Percentiles rank a stretch among this genome's conserved stretches.
Evolutionary conservation across 1,140 invertebrate genomes (phyloP).

Genomic region (Drosophila kurseongensis): DNA sequence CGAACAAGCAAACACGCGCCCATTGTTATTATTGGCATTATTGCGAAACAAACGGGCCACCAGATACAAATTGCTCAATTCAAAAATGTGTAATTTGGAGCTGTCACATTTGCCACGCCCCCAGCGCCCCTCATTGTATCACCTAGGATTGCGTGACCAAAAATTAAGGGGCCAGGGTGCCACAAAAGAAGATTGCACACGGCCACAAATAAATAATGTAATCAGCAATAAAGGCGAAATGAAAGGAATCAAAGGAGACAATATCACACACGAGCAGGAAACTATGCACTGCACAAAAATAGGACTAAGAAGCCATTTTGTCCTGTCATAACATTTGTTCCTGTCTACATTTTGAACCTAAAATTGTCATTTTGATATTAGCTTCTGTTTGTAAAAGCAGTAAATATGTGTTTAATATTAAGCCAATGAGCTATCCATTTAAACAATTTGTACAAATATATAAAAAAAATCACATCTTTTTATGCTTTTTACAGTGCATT

Average conservation of each 20-base stretch:
- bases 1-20: slow-evolving; percentile 63
- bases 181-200: neutral
- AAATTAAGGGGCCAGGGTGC: slow-evolving; percentile 1
- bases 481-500: neutral
- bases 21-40: slow-evolving; percentile 77
- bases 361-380: no score
- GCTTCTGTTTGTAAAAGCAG: no score
- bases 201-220: slow-evolving; percentile 33
- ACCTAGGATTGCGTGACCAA: slow-evolving; percentile 34
- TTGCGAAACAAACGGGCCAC: slow-evolving; percentile 56
- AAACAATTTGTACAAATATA: no score
- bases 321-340: no score
- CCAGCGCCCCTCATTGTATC: slow-evolving; percentile 3
- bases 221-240: slow-evolving; percentile 25
- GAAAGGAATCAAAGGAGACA: slow-evolving; percentile 24
- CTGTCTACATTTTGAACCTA: no score
- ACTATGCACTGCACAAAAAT: neutral
- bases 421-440: no score
- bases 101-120: slow-evolving; percentile 53
- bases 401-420: no score
- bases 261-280: neutral
- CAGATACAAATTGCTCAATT: slow-evolving; percentile 74
- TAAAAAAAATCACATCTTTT: no score
- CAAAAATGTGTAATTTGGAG: slow-evolving; percentile 59
- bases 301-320: no score